Evolutionary conservation across 2,797 vertebrate species (phyloP).

Genomic region (Platyrinchus mystaceus): DNA sequence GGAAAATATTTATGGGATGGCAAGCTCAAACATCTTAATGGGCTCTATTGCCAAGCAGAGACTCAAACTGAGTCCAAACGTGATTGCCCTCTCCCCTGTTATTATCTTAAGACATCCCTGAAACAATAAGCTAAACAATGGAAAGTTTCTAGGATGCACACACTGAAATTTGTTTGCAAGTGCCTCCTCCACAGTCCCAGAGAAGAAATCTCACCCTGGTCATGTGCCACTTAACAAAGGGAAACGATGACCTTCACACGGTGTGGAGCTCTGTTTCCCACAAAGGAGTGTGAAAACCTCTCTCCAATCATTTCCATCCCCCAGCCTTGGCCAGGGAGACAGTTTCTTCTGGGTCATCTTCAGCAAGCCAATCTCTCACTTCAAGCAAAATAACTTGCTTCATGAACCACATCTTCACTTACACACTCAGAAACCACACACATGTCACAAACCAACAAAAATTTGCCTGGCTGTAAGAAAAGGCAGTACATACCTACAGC

Average conservation of each 20-base stretch:
- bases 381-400: not conserved
- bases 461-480: not conserved
- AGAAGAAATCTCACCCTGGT: not conserved
- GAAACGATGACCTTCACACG: not conserved
- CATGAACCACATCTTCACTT: not conserved
- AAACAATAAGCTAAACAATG: not conserved
- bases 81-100: not conserved
- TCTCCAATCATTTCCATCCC: accelerated
- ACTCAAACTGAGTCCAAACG: accelerated
- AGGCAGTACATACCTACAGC: not conserved
- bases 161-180: not conserved
- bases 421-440: not conserved
- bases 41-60: not conserved
- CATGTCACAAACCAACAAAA: not conserved
- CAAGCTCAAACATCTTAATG: not conserved
- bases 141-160: not conserved
- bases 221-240: not conserved
- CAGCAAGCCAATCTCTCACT: not conserved
- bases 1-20: not conserved
- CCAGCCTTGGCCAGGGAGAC: not conserved
- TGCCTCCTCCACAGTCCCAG: not conserved
- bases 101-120: not conserved
- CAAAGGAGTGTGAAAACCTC: not conserved
- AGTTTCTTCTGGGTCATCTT: not conserved
- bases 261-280: not conserved